Evolutionary conservation across 2,797 vertebrate species (phyloP), one percentile per base, ranked within the genome.

Genomic region (Phataginus tetradactyla): DNA sequence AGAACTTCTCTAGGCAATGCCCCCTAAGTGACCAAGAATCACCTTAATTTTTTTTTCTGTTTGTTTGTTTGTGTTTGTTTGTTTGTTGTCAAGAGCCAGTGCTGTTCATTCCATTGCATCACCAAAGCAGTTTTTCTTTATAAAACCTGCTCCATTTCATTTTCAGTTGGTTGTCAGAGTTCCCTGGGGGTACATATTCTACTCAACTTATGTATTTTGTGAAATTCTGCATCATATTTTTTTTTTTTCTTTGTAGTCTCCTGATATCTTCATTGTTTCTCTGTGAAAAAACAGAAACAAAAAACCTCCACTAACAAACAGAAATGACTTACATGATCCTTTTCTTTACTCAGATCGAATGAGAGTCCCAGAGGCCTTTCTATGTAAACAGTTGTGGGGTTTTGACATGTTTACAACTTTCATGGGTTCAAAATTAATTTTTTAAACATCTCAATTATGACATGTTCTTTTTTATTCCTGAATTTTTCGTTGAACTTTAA

Each of bases 181-280:
- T 97, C 95, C 95, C 90, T 74, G 32, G 94, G 87, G 71, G n/a
- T 25, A 37, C 27, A 63, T 90, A 85, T 94, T 95, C 92, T 45
- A 87, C 42, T 90, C 92, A 45, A 34, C 64, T 96, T 80, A 78
- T 95, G 95, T 95, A 86, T 94, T 95, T 95, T 96, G 77, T 96
- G 81, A 96, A 96, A 96, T 86, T 95, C 86, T 92, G 68, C 63
- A 91, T 95, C 53, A 32, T 18, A 84, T 96, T 93, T 97, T 68
- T 79, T 95, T 92, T 91, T 96, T 93, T 94, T 79, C 88, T 64
- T n/a, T 61, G 11, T 15, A 27, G 14, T 95, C 77, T 86, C 59
- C 37, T 71, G 79, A 88, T 91, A 93, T 61, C 64, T 71, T 85
- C 69, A 42, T 21, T 25, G 83, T 42, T 91, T 94, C 71, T 79